Conservation (phyloP, 2,797 vertebrate genomes). For the Karalla daura region DNA sequence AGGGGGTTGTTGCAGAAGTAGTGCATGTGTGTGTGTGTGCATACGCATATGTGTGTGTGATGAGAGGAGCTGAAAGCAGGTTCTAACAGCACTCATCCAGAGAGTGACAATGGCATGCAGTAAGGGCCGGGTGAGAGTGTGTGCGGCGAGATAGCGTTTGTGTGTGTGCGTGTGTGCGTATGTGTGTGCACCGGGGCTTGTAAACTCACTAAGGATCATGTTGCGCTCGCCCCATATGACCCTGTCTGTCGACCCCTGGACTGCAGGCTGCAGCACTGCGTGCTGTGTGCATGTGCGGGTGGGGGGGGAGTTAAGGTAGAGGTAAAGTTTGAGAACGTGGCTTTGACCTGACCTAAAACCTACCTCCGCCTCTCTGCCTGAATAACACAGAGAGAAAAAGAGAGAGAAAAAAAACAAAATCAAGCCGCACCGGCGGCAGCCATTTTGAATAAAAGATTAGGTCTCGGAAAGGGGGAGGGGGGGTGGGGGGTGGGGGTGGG, state of each 20-base stretch:
- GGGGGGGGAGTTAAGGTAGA: background rate
- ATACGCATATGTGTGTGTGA: conserved; percentile 13
- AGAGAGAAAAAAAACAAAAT: conserved; percentile 13
- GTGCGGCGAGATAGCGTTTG: conserved; percentile 5
- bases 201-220: conserved; percentile 57
- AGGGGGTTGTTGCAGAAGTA: too few relatives aligned
- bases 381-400: conserved; percentile 31
- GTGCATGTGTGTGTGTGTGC: conserved; percentile 7
- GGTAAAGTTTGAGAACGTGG: background rate
- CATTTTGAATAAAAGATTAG: conserved; percentile 66
- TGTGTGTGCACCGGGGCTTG: conserved; percentile 27
- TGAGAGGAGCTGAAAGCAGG: conserved; percentile 49
- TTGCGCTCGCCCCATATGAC: conserved; percentile 72
- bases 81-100: conserved; percentile 60
- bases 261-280: conserved; percentile 24
- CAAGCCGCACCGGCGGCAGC: conserved; percentile 39
- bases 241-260: conserved; percentile 43
- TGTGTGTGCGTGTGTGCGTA: conserved; percentile 26
- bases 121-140: conserved; percentile 27
- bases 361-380: background rate
- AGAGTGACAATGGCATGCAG: conserved; percentile 61
- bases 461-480: conserved; percentile 44
- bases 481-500: too few relatives aligned
- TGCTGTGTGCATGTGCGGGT: background rate
- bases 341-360: conserved; percentile 21